These are phyloP conservation scores for Odontocolon sp. DNA, from an alignment of 2,888 invertebrate species.

Conservation along the genomic window DNA sequence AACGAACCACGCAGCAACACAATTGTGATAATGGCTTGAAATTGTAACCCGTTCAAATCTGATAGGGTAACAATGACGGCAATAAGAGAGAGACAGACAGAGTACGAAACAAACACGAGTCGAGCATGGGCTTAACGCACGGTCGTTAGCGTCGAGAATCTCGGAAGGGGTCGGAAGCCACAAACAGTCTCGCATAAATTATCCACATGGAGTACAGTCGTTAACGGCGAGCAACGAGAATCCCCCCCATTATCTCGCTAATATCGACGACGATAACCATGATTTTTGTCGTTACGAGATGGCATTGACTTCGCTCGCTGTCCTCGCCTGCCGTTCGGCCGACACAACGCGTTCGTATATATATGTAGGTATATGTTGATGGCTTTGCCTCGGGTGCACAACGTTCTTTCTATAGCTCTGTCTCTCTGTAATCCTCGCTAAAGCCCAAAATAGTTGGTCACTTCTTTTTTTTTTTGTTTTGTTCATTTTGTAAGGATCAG, in stretches of 20 bases:
- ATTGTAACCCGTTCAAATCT: constrained; percentile 55
- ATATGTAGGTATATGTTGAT: neutral
- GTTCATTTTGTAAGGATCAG: neutral
- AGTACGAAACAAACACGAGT: constrained; percentile 45
- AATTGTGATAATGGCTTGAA: constrained; percentile 57
- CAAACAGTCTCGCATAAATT: constrained; percentile 61
- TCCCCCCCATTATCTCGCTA: constrained; percentile 59
- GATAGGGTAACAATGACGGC: constrained; percentile 56
- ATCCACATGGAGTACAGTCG: constrained; percentile 41
- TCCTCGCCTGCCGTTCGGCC: neutral
- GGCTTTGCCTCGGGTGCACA: too few relatives aligned
- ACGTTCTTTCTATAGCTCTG: too few relatives aligned
- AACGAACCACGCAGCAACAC: constrained; percentile 39
- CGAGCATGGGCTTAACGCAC: constrained; percentile 50
- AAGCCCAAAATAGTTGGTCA: too few relatives aligned
- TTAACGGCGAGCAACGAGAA: constrained; percentile 53
- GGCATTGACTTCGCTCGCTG: constrained; percentile 31
- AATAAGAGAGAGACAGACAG: constrained; percentile 24
- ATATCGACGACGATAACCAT: constrained; percentile 65
- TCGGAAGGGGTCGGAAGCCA: constrained; percentile 51
- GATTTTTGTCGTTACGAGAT: constrained; percentile 64
- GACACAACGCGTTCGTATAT: neutral
- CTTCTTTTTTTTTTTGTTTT: neutral
- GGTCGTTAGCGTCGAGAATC: constrained; percentile 59
- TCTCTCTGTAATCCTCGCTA: too few relatives aligned